A percentile compares a stretch with the other conserved stretches of the same genome.
These are phyloP conservation scores for Aethes cnicana DNA, from an alignment of 2,888 invertebrate genomes.

Conservation along the genomic window DNA sequence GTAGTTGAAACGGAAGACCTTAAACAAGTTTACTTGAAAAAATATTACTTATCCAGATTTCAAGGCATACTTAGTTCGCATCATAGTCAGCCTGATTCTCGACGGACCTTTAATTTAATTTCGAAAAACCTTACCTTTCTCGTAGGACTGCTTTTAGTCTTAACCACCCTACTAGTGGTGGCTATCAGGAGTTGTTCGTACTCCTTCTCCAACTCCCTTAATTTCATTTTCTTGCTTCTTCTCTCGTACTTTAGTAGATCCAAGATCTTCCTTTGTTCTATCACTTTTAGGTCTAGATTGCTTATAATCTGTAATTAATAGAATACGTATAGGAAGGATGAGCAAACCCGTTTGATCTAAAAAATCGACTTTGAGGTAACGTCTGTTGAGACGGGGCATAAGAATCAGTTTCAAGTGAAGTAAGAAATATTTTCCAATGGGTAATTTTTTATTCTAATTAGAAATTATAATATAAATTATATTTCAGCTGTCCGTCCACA, in stretches of 20 bases:
- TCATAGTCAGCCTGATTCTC: too few relatives aligned
- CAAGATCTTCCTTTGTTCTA: constrained; percentile 87
- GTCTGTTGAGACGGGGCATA: too few relatives aligned
- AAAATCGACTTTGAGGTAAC: too few relatives aligned
- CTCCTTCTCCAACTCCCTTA: constrained; percentile 82
- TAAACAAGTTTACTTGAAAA: background rate
- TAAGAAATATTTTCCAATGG: too few relatives aligned
- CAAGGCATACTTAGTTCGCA: too few relatives aligned
- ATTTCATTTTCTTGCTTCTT: constrained; percentile 83
- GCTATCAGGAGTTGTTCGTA: constrained; percentile 84
- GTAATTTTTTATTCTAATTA: too few relatives aligned
- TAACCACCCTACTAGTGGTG: constrained; percentile 78
- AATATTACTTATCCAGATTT: background rate
- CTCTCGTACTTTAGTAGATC: constrained; percentile 88
- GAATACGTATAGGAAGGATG: too few relatives aligned
- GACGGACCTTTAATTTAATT: too few relatives aligned
- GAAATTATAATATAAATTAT: too few relatives aligned
- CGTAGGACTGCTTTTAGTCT: constrained; percentile 81
- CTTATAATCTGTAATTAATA: constrained; percentile 73
- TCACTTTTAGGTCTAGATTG: constrained; percentile 86
- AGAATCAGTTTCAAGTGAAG: too few relatives aligned
- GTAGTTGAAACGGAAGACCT: background rate
- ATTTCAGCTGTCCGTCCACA: too few relatives aligned
- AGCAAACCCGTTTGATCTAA: too few relatives aligned
- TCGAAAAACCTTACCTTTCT: constrained; percentile 86